These are phyloP conservation scores for Cherax quadricarinatus DNA, from an alignment of 1,140 invertebrate species.

Conservation along the genomic window DNA sequence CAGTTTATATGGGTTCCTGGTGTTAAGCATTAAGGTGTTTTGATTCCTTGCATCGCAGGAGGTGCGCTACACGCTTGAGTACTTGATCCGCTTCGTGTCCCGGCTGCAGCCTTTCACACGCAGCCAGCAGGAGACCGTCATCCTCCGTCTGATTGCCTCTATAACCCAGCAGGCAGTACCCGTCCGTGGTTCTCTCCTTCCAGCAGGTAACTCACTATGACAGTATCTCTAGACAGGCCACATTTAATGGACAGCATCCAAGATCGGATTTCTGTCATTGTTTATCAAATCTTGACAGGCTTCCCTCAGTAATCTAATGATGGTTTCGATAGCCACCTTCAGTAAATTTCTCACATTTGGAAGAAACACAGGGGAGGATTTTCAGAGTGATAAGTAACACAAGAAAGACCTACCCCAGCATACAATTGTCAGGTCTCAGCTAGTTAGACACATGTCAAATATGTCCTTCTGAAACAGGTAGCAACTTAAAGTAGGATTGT, in stretches of 20 bases:
- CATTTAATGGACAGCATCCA: too few species aligned
- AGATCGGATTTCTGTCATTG: not conserved
- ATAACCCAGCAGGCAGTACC: constrained; percentile 82
- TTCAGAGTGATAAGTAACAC: too few species aligned
- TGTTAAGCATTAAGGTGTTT: not conserved
- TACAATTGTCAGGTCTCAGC: too few species aligned
- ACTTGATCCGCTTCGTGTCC: constrained; percentile 84
- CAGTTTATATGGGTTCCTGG: not conserved
- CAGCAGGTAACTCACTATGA: constrained; percentile 76
- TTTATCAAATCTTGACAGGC: not conserved
- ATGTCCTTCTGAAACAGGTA: too few species aligned
- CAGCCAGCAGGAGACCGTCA: constrained; percentile 78
- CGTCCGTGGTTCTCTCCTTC: constrained; percentile 79
- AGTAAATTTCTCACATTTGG: too few species aligned
- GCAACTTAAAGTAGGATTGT: too few species aligned
- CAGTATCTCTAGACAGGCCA: too few species aligned
- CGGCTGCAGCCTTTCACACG: constrained; percentile 82
- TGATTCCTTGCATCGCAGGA: constrained; percentile 76
- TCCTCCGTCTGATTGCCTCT: constrained; percentile 82
- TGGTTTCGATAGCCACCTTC: too few species aligned
- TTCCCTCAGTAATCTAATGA: too few species aligned
- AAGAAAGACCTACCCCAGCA: too few species aligned
- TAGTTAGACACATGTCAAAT: too few species aligned
- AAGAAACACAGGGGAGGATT: too few species aligned
- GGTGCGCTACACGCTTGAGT: constrained; percentile 84